Conservation (phyloP, 2,888 invertebrate species). For the Brenthis hecate region DNA sequence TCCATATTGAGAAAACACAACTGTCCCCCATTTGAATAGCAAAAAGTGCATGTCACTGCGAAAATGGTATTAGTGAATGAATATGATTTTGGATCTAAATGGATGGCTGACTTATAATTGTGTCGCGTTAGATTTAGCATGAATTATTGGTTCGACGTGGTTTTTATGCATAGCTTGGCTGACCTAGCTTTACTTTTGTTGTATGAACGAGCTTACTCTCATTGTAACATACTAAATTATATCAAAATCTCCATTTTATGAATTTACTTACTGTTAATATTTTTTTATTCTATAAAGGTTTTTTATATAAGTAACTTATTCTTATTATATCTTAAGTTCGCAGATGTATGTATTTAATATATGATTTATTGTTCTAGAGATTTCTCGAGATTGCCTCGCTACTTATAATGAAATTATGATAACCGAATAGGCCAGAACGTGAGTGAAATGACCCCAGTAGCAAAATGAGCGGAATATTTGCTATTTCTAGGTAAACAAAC, state of each 20-base stretch:
- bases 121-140: conserved; percentile 78
- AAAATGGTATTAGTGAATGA: conserved; percentile 79
- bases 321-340: too few species aligned
- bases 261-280: not conserved
- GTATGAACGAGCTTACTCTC: conserved; percentile 2
- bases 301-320: not conserved
- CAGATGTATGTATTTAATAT: conserved; percentile 4
- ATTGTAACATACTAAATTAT: not conserved
- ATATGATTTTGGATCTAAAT: conserved; percentile 78
- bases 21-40: conserved; percentile 80
- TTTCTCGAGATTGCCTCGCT: conserved; percentile 34
- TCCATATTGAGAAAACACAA: conserved; percentile 70
- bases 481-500: conserved; percentile 79
- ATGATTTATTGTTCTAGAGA: conserved; percentile 8
- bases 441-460: conserved; percentile 67
- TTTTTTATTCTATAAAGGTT: not conserved
- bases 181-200: conserved; percentile 31
- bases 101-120: conserved; percentile 80
- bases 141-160: conserved; percentile 79
- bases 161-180: conserved; percentile 52
- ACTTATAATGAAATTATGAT: conserved; percentile 63
- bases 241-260: not conserved
- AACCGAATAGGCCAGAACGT: conserved; percentile 71
- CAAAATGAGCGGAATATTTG: conserved; percentile 63
- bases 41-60: conserved; percentile 81